Percentiles rank a stretch among this genome's conserved stretches.
Evolutionary conservation across 2,888 invertebrate species (phyloP).

Genomic region (Lepidochrysops patricia): DNA sequence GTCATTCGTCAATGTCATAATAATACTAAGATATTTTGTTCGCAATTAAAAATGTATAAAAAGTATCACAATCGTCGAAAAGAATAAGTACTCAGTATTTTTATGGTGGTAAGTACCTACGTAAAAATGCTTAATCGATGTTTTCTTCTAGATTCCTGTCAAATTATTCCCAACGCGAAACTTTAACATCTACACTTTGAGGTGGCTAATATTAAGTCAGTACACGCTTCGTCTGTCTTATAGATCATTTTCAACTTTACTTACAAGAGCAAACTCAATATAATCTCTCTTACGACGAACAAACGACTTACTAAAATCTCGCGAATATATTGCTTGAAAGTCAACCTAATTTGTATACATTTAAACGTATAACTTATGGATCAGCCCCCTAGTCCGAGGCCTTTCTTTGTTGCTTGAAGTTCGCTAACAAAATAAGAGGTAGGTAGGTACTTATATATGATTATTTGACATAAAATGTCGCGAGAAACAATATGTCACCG

Average conservation of each 20-base stretch:
- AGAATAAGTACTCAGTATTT: slow-evolving; percentile 21
- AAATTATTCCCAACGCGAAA: slow-evolving; percentile 1
- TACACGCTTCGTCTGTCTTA: slow-evolving; percentile 7
- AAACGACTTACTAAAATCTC: background rate
- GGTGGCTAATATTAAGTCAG: slow-evolving; percentile 5
- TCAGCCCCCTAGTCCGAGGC: too few relatives aligned
- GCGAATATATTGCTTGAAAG: background rate
- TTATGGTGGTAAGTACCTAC: slow-evolving; percentile 24
- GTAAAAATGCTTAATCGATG: slow-evolving; percentile 25
- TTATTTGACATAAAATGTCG: too few relatives aligned
- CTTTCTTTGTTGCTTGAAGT: too few relatives aligned
- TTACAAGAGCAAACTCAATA: background rate
- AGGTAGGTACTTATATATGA: too few relatives aligned
- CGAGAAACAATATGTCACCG: too few relatives aligned
- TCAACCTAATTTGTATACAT: background rate
- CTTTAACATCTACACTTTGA: slow-evolving; percentile 5
- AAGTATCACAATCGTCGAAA: slow-evolving; percentile 31
- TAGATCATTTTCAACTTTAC: background rate
- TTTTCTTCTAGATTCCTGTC: slow-evolving; percentile 11
- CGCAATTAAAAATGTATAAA: slow-evolving; percentile 19
- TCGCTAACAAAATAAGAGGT: too few relatives aligned
- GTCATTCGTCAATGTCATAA: slow-evolving; percentile 19
- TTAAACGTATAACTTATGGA: background rate
- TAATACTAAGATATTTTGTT: slow-evolving; percentile 28
- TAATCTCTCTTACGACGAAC: background rate